Evolutionary conservation across 2,797 vertebrate genomes (phyloP).

Genomic region (Siniperca undulata): DNA sequence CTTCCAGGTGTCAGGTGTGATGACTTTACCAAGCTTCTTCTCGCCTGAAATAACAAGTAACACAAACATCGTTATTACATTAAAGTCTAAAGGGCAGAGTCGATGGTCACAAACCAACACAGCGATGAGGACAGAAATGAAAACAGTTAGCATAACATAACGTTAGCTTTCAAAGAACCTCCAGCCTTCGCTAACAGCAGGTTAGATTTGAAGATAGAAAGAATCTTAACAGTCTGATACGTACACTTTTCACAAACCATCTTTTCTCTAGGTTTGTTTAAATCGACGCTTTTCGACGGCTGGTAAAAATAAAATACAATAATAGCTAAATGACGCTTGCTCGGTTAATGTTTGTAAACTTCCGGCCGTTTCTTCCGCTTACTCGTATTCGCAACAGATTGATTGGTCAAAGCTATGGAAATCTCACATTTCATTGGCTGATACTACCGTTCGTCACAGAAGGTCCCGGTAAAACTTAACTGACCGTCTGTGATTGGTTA

Average conservation of each 20-base stretch:
- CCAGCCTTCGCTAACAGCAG: background rate
- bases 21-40: conserved; percentile 97
- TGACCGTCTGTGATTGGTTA: conserved; percentile 43
- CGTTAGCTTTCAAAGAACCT: background rate
- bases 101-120: background rate
- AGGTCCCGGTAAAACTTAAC: background rate
- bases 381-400: background rate
- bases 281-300: background rate
- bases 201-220: background rate
- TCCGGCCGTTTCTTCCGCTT: conserved; percentile 47
- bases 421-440: conserved; percentile 55
- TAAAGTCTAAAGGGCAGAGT: too few relatives aligned
- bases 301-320: background rate
- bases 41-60: conserved; percentile 86
- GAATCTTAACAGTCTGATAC: conserved; percentile 34
- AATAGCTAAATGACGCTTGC: conserved; percentile 15
- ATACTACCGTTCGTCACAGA: background rate
- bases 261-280: conserved; percentile 7
- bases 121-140: background rate
- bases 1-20: conserved; percentile 99
- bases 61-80: background rate
- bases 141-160: conserved; percentile 10
- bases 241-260: conserved; percentile 89
- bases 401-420: conserved; percentile 29
- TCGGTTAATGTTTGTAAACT: conserved; percentile 61